Conservation (phyloP, 92 coral and sea anemone genomes). For the Micromussa lordhowensis region DNA sequence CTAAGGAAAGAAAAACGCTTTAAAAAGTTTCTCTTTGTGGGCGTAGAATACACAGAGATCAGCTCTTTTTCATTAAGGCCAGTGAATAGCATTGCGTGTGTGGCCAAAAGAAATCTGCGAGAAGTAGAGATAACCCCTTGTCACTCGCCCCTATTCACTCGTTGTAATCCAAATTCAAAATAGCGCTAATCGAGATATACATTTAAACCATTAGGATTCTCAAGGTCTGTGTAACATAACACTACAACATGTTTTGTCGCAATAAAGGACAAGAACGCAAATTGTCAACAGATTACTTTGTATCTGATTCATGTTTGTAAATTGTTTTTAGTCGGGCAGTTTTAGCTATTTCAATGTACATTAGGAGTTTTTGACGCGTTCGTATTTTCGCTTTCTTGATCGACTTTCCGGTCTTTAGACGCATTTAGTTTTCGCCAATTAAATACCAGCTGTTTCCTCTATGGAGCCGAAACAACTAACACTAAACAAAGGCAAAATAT, state of each 20-base stretch:
- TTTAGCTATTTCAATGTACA: constrained; percentile 40
- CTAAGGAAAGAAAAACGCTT: background rate
- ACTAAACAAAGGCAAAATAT: constrained; percentile 24
- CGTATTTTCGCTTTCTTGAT: constrained; percentile 32
- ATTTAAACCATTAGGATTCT: constrained; percentile 38
- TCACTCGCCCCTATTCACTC: constrained; percentile 38
- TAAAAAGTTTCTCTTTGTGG: background rate
- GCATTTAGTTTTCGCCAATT: constrained; percentile 66
- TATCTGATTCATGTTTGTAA: constrained; percentile 35
- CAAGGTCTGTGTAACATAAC: constrained; percentile 43
- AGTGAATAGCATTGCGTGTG: constrained; percentile 44
- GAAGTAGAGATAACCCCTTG: constrained; percentile 33
- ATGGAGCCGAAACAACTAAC: constrained; percentile 28
- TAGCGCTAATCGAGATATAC: constrained; percentile 50
- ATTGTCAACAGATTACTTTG: constrained; percentile 45
- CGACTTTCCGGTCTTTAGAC: constrained; percentile 74
- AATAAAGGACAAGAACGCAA: constrained; percentile 28
- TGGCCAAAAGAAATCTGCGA: constrained; percentile 27
- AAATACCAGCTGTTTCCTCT: constrained; percentile 56
- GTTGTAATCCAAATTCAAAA: constrained; percentile 40
- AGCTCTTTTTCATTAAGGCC: background rate
- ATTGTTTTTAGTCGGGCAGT: constrained; percentile 38
- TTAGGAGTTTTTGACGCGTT: constrained; percentile 44
- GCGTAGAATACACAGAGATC: background rate
- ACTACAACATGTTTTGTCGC: constrained; percentile 35